Conservation (phyloP, 2,113 vertebrate species). For the Myiozetetes cayanensis region DNA sequence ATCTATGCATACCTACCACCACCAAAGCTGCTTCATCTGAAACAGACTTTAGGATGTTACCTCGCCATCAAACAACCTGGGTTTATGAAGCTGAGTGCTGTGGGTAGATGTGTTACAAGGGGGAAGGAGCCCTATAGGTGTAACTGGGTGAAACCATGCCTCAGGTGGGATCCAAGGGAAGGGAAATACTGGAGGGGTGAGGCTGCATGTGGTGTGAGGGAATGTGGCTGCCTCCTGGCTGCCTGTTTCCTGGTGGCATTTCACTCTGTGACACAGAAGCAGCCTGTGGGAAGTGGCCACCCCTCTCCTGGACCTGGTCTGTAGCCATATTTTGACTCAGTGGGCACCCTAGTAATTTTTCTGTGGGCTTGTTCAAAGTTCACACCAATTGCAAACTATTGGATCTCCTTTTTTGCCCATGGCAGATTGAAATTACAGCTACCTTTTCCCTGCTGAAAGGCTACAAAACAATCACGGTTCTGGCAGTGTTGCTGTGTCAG, state of each 20-base stretch:
- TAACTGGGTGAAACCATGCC: background rate
- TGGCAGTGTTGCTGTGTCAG: background rate
- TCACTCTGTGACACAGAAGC: background rate
- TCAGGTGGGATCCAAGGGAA: background rate
- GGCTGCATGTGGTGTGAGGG: background rate
- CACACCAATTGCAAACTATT: background rate
- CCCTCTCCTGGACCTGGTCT: background rate
- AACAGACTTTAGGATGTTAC: background rate
- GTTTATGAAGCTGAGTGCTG: background rate
- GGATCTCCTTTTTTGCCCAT: background rate
- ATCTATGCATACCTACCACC: fast-evolving
- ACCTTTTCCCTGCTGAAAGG: background rate
- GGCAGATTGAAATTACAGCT: background rate
- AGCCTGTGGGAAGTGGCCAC: too few relatives aligned
- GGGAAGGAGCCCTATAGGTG: background rate
- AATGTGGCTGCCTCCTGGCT: background rate
- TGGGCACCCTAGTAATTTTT: fast-evolving
- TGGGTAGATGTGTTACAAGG: too few relatives aligned
- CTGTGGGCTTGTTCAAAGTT: background rate
- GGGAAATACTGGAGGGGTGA: too few relatives aligned
- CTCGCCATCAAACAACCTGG: background rate
- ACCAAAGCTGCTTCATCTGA: background rate
- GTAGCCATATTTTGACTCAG: fast-evolving
- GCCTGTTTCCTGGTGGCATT: too few relatives aligned
- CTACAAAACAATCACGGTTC: background rate